These are phyloP conservation scores for Drosophila busckii DNA, from an alignment of 1,140 invertebrate species.

Conservation along the genomic window DNA sequence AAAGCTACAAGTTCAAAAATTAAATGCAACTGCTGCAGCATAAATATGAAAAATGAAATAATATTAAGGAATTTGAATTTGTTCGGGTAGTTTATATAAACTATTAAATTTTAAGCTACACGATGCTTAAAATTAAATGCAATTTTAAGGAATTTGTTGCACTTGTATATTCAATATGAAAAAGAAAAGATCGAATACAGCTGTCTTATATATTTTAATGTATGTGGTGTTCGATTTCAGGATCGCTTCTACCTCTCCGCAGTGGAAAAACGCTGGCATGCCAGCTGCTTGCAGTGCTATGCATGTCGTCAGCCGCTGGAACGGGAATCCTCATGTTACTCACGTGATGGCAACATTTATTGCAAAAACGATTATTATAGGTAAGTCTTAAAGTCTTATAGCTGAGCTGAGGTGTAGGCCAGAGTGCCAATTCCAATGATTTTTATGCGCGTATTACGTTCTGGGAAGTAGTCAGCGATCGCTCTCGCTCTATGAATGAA, in stretches of 20 bases:
- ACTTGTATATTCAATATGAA: not conserved
- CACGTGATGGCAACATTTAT: constrained; percentile 95
- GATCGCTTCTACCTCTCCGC: constrained; percentile 96
- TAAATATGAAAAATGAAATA: no score
- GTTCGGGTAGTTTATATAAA: no score
- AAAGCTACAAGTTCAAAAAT: no score
- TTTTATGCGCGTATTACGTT: constrained; percentile 15
- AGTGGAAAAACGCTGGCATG: constrained; percentile 95
- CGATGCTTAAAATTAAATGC: no score
- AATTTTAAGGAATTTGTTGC: no score
- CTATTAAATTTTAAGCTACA: no score
- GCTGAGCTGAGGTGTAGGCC: no score
- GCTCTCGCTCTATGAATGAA: constrained; percentile 44
- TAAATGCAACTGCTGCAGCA: no score
- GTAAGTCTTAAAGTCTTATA: constrained; percentile 83
- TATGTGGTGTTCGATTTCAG: constrained; percentile 63
- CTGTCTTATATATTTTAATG: constrained; percentile 16
- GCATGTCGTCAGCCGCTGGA: constrained; percentile 94
- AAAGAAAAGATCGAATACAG: not conserved
- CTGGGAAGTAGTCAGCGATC: constrained; percentile 23
- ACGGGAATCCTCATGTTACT: constrained; percentile 95
- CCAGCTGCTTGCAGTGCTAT: constrained; percentile 93
- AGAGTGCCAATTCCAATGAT: constrained; percentile 19
- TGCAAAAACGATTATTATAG: constrained; percentile 99
- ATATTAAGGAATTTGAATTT: no score